Conservation (phyloP, 1,140 invertebrate species). For the Magallana angulata region DNA sequence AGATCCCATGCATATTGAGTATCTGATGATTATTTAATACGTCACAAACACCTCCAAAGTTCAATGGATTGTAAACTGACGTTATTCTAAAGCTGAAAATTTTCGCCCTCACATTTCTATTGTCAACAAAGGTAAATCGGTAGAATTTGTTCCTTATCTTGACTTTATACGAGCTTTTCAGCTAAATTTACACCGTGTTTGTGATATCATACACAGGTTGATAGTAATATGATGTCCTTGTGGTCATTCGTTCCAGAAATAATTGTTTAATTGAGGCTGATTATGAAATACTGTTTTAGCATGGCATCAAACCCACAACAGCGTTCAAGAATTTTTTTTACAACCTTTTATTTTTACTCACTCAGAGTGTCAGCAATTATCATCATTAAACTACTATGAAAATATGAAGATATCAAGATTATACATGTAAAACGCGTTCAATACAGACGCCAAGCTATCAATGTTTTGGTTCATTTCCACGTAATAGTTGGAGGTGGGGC, state of each 20-base stretch:
- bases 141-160: neutral
- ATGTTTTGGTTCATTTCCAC: too few species aligned
- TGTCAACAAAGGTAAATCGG: neutral
- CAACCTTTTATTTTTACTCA: neutral
- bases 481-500: too few species aligned
- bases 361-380: neutral
- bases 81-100: neutral
- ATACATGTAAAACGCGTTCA: too few species aligned
- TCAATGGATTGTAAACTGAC: neutral
- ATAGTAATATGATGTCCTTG: conserved; percentile 5
- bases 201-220: conserved; percentile 8
- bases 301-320: neutral
- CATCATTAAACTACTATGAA: neutral
- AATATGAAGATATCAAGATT: neutral
- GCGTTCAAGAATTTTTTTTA: neutral
- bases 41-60: neutral
- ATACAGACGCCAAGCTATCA: too few species aligned
- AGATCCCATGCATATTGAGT: too few species aligned
- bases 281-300: conserved; percentile 23
- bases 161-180: neutral
- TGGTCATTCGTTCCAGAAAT: neutral
- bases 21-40: neutral
- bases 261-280: conserved; percentile 19
- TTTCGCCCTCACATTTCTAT: neutral
- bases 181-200: neutral